Percentiles rank a stretch among this genome's conserved stretches.
Evolutionary conservation across 2,797 vertebrate genomes (phyloP).

Genomic region (Sebastes vulpes): DNA sequence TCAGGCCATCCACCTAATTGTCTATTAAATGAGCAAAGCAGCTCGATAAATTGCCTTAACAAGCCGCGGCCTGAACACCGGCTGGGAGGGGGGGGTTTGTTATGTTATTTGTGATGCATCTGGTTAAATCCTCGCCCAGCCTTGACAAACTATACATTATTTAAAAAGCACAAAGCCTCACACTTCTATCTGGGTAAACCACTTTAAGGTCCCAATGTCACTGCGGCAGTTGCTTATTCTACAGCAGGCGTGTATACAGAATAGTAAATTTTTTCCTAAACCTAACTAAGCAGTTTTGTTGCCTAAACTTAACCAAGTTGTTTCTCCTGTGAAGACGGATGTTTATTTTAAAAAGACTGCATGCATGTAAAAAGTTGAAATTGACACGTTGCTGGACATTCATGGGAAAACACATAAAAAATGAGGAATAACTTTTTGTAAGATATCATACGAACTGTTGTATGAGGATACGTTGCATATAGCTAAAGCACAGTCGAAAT

Average conservation of each 20-base stretch:
- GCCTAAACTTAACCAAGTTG: too few relatives aligned
- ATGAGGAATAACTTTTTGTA: too few relatives aligned
- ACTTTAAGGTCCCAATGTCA: background rate
- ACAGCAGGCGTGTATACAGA: background rate
- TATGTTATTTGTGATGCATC: background rate
- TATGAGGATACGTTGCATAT: too few relatives aligned
- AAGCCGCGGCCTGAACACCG: background rate
- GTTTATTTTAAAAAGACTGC: too few relatives aligned
- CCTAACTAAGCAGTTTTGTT: too few relatives aligned
- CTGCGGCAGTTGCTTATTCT: background rate
- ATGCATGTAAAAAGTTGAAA: too few relatives aligned
- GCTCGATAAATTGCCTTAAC: constrained; percentile 2
- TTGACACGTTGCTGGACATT: too few relatives aligned
- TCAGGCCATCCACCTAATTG: constrained; percentile 23
- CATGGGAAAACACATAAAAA: too few relatives aligned
- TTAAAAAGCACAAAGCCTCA: background rate
- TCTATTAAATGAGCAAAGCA: constrained; percentile 35
- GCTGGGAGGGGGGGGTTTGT: background rate
- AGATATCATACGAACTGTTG: too few relatives aligned
- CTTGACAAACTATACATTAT: background rate
- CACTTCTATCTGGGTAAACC: background rate
- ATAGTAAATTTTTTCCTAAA: background rate
- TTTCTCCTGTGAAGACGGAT: too few relatives aligned
- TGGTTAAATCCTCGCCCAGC: background rate
- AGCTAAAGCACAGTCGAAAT: too few relatives aligned